These are phyloP conservation scores for Diplodus sargus DNA, from an alignment of 2,797 vertebrate species.

Conservation along the genomic window DNA sequence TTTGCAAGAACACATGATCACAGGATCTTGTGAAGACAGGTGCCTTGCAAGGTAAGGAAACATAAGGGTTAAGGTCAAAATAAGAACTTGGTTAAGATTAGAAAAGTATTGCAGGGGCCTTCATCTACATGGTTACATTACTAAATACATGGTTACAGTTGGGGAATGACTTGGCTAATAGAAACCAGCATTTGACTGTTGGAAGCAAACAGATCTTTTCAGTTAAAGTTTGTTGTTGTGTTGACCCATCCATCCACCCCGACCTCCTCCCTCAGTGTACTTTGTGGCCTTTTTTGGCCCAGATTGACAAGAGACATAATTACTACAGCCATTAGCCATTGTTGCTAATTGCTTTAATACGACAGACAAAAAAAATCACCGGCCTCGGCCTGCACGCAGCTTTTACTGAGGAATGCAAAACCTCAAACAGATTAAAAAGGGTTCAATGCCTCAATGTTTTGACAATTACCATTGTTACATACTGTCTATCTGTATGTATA, in stretches of 20 bases:
- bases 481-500: slow-evolving; percentile 8
- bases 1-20: too few species aligned
- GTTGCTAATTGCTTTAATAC: neutral
- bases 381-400: slow-evolving; percentile 5
- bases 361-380: neutral
- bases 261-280: neutral
- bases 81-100: neutral
- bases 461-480: neutral
- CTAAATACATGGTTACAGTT: neutral
- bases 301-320: neutral
- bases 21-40: too few species aligned
- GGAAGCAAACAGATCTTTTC: neutral
- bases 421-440: slow-evolving; percentile 35
- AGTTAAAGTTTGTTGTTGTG: neutral
- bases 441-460: slow-evolving; percentile 15
- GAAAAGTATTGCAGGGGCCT: neutral
- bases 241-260: neutral
- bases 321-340: neutral
- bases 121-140: neutral
- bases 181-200: neutral
- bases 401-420: slow-evolving; percentile 49
- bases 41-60: too few species aligned
- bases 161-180: neutral
- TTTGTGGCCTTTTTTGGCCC: neutral
- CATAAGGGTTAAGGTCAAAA: neutral